Evolutionary conservation across 1,140 invertebrate genomes (phyloP).

Genomic region (Sinonovacula constricta): DNA sequence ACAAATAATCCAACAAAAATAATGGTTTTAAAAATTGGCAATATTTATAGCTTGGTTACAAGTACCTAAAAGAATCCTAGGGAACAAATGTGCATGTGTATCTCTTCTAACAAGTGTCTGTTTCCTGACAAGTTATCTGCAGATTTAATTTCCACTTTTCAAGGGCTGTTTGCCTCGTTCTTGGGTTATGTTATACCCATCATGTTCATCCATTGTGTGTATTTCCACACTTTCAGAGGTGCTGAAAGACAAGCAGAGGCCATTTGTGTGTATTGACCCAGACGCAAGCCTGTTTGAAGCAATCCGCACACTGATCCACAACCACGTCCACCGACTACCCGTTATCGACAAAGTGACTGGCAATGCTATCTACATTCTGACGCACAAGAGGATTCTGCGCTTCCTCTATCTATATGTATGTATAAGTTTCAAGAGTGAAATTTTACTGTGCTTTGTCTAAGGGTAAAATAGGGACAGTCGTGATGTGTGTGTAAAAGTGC

Average conservation of each 20-base stretch:
- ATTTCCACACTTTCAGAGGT: slow-evolving; percentile 70
- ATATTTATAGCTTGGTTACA: too few species aligned
- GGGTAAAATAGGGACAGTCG: too few species aligned
- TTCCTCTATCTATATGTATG: slow-evolving; percentile 98
- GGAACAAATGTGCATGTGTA: too few species aligned
- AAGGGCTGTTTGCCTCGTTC: background rate
- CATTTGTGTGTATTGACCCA: slow-evolving; percentile 77
- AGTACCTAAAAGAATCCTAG: too few species aligned
- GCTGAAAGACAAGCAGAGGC: slow-evolving; percentile 70
- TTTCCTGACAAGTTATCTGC: too few species aligned
- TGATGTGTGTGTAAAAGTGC: too few species aligned
- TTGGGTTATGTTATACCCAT: background rate
- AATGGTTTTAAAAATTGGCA: too few species aligned
- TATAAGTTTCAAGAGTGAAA: slow-evolving; percentile 51
- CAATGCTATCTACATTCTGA: slow-evolving; percentile 99
- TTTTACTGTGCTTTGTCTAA: too few species aligned
- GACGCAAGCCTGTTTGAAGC: slow-evolving; percentile 89
- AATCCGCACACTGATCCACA: slow-evolving; percentile 93
- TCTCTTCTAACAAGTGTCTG: too few species aligned
- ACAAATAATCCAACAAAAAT: too few species aligned
- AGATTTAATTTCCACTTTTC: too few species aligned
- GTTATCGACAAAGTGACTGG: slow-evolving; percentile 96
- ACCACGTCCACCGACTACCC: slow-evolving; percentile 95
- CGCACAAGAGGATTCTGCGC: slow-evolving; percentile 98
- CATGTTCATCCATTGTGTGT: background rate